Evolutionary conservation across 2,797 vertebrate genomes (phyloP), one percentile per base, ranked within the genome.

Genomic region (Premnoplex brunnescens): DNA sequence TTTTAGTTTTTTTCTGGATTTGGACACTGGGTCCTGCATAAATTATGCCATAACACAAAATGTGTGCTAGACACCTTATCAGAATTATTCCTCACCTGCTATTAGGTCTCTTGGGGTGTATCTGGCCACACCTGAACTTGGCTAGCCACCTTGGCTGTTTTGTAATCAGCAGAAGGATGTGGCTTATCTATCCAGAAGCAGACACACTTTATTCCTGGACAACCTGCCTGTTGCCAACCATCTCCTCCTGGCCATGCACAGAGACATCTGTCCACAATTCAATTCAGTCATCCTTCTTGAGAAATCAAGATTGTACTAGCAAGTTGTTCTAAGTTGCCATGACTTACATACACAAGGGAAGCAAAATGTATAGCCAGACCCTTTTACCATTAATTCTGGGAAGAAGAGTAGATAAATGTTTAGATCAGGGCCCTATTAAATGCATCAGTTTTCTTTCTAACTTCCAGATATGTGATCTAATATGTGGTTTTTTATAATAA

Each of bases 391-490:
- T 59, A 48, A 52, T 13, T 0, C 44, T 52, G 79, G 12, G 14
- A 44, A 80, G 83, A 48, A 72, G 44, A 6, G 7, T 14, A 74
- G 22, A 27, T 26, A 14, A 55, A 12, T 48, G 1, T 54, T 77
- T 49, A 56, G 11, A 41, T 81, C 23, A 55, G 48, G 73, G 5
- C 7, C 7, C 43, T 27, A 0, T 13, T 60, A 69, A 88, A 74
- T 0, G 0, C 8, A 30, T 52, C 0, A 0, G 5, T 1, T 82
- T 81, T 73, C 39, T 81, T 85, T 52, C 24, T 39, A 15, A 39
- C 11, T 75, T 91, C 26, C 16, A 55, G 28, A 32, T 64, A 18
- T 7, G 44, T 77, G 3, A 34, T 74, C 63, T 86, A 56, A 46
- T 79, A 49, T 51, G 22, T 28, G 27, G 3, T 36, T 26, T 62